phyloP scores from a whole-genome alignment of 2,888 invertebrate genomes.

The Malacosoma neustria region DNA sequence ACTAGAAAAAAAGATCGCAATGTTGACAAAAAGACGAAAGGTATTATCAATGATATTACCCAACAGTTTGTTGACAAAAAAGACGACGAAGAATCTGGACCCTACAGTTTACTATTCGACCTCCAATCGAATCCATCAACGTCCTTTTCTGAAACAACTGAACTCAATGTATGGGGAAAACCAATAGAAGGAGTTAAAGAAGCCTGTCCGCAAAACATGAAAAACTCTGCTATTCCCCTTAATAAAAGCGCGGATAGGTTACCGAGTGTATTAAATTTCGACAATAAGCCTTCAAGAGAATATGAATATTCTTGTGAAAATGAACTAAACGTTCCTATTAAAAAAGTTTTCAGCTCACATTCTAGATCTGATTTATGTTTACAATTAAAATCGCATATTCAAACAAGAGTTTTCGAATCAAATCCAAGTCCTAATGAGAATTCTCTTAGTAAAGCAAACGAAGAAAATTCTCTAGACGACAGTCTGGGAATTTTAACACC shows the following conservation, averaged over 20 bases:
- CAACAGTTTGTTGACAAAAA: constrained; percentile 60
- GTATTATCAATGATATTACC: constrained; percentile 56
- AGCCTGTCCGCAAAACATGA: constrained; percentile 24
- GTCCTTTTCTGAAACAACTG: constrained; percentile 31
- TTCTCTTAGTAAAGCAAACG: constrained; percentile 68
- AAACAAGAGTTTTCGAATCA: constrained; percentile 44
- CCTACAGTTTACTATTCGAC: constrained; percentile 76
- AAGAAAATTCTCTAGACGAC: constrained; percentile 89
- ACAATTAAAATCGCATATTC: constrained; percentile 54
- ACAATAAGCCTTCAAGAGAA: constrained; percentile 62
- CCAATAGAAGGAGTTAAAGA: constrained; percentile 26
- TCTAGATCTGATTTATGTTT: constrained; percentile 64
- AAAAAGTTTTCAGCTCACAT: constrained; percentile 53
- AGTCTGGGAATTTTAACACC: constrained; percentile 91
- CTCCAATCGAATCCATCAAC: constrained; percentile 53
- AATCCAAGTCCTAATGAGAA: constrained; percentile 64
- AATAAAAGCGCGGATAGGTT: constrained; percentile 49
- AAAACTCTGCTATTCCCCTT: constrained; percentile 27
- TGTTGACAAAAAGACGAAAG: constrained; percentile 58
- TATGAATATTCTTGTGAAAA: constrained; percentile 68
- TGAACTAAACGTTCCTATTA: constrained; percentile 39
- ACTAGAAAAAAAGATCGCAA: constrained; percentile 56
- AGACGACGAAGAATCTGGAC: constrained; percentile 70
- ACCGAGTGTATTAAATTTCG: constrained; percentile 62
- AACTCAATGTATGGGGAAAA: constrained; percentile 33